Conservation (phyloP, 2,113 vertebrate genomes). For the Rissa tridactyla region DNA sequence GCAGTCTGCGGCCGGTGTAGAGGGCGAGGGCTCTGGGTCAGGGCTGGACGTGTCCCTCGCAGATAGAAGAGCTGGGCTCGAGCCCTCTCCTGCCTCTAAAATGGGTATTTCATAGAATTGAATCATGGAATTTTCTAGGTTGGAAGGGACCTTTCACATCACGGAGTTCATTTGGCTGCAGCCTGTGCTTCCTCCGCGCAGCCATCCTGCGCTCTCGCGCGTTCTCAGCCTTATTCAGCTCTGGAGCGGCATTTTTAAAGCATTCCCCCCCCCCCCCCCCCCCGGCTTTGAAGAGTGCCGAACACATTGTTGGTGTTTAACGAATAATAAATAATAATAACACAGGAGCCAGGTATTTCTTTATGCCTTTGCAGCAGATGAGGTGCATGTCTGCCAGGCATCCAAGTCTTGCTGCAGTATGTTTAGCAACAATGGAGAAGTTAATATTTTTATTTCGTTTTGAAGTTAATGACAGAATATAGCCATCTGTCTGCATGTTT, state of each 20-base stretch:
- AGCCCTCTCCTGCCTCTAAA: not conserved
- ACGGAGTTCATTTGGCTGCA: accelerated
- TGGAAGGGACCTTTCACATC: not conserved
- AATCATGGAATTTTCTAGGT: not conserved
- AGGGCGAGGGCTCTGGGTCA: not conserved
- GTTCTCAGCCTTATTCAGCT: not conserved
- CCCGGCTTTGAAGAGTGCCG: not conserved
- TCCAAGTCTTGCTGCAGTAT: not conserved
- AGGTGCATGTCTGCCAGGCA: not conserved
- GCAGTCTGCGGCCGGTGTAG: not conserved
- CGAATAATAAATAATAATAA: not conserved
- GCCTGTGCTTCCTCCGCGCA: not conserved
- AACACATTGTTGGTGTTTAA: not conserved
- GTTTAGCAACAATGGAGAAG: not conserved
- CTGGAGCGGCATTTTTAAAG: not conserved
- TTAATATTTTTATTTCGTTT: constrained; percentile 20
- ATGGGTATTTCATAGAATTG: accelerated
- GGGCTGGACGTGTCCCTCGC: not conserved
- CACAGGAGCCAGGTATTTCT: not conserved
- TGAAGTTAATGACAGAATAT: constrained; percentile 13
- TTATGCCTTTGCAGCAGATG: not conserved
- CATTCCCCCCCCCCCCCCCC: too few relatives aligned
- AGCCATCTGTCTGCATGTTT: constrained; percentile 20
- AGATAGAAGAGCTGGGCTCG: not conserved
- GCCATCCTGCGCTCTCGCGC: accelerated